These are phyloP conservation scores for Galeopterus variegatus DNA, from an alignment of 2,113 vertebrate species.

Conservation along the genomic window DNA sequence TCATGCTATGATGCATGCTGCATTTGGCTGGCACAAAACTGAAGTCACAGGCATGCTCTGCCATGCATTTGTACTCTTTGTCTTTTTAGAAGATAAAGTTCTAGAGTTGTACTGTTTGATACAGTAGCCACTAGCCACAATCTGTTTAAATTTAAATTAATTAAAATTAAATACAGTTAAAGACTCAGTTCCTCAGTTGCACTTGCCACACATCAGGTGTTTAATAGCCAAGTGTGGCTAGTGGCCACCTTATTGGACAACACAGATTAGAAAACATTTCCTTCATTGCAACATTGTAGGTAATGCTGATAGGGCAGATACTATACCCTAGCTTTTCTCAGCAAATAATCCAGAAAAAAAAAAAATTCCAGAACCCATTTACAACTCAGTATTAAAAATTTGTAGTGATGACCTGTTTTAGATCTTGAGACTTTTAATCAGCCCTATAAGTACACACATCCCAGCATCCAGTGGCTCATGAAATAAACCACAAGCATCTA, in stretches of 20 bases:
- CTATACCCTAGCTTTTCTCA: background rate
- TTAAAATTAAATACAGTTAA: background rate
- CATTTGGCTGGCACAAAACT: background rate
- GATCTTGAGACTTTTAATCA: background rate
- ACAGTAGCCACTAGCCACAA: background rate
- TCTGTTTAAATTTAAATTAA: constrained; percentile 42
- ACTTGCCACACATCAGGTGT: background rate
- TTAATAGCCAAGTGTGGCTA: background rate
- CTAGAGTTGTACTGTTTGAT: background rate
- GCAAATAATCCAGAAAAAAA: background rate
- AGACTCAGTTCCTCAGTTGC: background rate
- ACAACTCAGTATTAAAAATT: background rate
- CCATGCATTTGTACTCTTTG: background rate
- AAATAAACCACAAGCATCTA: background rate
- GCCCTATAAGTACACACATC: background rate
- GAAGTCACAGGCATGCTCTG: background rate
- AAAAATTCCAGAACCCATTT: background rate
- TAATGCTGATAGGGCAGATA: background rate
- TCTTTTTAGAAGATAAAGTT: background rate
- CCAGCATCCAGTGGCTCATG: background rate
- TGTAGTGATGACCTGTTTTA: background rate
- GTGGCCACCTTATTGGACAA: background rate
- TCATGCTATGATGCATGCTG: background rate
- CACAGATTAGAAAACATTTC: background rate
- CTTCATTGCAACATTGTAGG: background rate